Evolutionary conservation across 2,888 invertebrate genomes (phyloP).

Genomic region (Folsomia manolachei): DNA sequence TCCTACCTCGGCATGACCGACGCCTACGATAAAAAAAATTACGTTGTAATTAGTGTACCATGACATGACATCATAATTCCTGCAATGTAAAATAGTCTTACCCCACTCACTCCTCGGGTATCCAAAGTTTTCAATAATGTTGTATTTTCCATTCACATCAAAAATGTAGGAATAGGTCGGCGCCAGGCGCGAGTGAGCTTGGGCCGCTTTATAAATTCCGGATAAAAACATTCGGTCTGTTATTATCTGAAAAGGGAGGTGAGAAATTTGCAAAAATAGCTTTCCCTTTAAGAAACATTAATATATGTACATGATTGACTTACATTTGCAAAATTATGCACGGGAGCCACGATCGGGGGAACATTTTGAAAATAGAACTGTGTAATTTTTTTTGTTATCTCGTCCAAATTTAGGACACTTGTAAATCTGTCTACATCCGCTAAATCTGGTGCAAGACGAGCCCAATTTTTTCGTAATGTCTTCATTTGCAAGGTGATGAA

Average conservation of each 20-base stretch:
- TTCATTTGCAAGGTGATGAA: conserved; percentile 14
- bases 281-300: too few relatives aligned
- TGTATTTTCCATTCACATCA: conserved; percentile 35
- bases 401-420: conserved; percentile 20
- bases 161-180: conserved; percentile 39
- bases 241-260: conserved; percentile 31
- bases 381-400: conserved; percentile 26
- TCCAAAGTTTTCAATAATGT: conserved; percentile 26
- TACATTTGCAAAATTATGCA: conserved; percentile 30
- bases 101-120: conserved; percentile 34
- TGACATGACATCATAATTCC: background rate
- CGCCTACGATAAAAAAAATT: conserved; percentile 12
- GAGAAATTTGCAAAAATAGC: background rate
- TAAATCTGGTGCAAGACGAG: conserved; percentile 28
- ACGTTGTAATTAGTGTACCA: background rate
- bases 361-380: conserved; percentile 32
- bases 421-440: conserved; percentile 34
- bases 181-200: conserved; percentile 38
- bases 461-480: conserved; percentile 31
- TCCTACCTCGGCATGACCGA: conserved; percentile 17
- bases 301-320: background rate
- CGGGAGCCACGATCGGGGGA: conserved; percentile 24
- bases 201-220: conserved; percentile 37
- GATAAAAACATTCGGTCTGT: conserved; percentile 38
- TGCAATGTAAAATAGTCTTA: background rate